phyloP scores from a whole-genome alignment of 2,888 invertebrate genomes.

The Amaurobius ferox region DNA sequence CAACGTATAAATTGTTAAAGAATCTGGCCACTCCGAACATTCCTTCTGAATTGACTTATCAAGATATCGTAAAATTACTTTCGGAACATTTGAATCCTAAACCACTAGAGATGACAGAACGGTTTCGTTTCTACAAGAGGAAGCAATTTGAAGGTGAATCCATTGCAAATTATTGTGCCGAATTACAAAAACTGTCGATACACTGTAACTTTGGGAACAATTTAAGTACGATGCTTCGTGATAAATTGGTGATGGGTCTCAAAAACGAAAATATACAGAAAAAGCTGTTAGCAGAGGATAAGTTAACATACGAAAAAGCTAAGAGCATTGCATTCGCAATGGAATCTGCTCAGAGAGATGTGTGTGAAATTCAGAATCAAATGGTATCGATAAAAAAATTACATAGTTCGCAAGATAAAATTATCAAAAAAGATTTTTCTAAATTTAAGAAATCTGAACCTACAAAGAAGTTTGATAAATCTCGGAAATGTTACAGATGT shows the following conservation, averaged over 20 bases:
- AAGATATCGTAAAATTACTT: conserved; percentile 51
- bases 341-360: conserved; percentile 48
- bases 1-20: conserved; percentile 48
- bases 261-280: conserved; percentile 12
- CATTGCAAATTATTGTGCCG: conserved; percentile 46
- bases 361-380: conserved; percentile 53
- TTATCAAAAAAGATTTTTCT: conserved; percentile 43
- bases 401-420: conserved; percentile 39
- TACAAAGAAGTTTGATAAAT: conserved; percentile 46
- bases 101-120: conserved; percentile 53
- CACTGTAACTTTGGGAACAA: conserved; percentile 46
- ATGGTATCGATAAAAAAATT: conserved; percentile 43
- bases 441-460: conserved; percentile 45
- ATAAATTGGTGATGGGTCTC: conserved; percentile 38
- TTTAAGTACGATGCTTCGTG: conserved; percentile 45
- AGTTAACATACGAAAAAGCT: conserved; percentile 44
- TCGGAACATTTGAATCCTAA: conserved; percentile 50
- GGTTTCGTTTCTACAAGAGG: conserved; percentile 49
- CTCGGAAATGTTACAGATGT: conserved; percentile 55
- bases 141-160: conserved; percentile 47
- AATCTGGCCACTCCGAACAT: conserved; percentile 46
- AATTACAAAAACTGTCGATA: conserved; percentile 44
- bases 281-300: conserved; percentile 49
- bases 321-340: conserved; percentile 49
- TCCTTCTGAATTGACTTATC: conserved; percentile 42